Percentiles rank a stretch among this genome's conserved stretches.
phyloP scores from a whole-genome alignment of 2,797 vertebrate genomes.

The Mormyrops attenuatus region DNA sequence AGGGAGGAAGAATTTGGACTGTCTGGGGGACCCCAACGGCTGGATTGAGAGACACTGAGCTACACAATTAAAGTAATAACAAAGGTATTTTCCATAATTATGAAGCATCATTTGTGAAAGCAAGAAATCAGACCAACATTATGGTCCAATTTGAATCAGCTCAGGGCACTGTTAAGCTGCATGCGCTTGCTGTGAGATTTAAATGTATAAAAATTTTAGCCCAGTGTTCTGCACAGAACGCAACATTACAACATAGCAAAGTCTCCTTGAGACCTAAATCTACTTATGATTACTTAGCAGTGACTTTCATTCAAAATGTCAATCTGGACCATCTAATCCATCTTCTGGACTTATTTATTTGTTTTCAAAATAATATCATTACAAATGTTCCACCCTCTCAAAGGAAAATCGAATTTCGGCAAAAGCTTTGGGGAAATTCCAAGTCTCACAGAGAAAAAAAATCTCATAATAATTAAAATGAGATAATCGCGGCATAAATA shows the following conservation, averaged over 20 bases:
- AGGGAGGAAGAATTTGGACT: background rate
- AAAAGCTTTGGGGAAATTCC: conserved; percentile 38
- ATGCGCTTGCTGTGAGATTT: conserved; percentile 35
- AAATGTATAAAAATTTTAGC: conserved; percentile 35
- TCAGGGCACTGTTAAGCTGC: conserved; percentile 23
- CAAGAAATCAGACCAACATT: background rate
- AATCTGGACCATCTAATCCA: conserved; percentile 64
- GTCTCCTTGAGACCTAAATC: conserved; percentile 59
- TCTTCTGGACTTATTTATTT: conserved; percentile 45
- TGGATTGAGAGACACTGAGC: background rate
- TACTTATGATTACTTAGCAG: conserved; percentile 59
- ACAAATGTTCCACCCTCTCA: conserved; percentile 39
- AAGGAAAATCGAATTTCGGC: conserved; percentile 45
- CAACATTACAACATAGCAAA: conserved; percentile 49
- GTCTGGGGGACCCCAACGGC: background rate
- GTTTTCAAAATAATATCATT: conserved; percentile 27
- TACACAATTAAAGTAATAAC: background rate
- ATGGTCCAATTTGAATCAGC: conserved; percentile 18
- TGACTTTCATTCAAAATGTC: conserved; percentile 63
- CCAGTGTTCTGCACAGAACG: conserved; percentile 37
- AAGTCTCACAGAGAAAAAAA: conserved; percentile 28
- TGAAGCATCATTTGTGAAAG: background rate
- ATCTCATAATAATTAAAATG: conserved; percentile 46
- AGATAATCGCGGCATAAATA: conserved; percentile 44
- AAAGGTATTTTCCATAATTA: background rate